Conservation (phyloP, 2,113 vertebrate genomes). For the Pseudorectes ferrugineus region DNA sequence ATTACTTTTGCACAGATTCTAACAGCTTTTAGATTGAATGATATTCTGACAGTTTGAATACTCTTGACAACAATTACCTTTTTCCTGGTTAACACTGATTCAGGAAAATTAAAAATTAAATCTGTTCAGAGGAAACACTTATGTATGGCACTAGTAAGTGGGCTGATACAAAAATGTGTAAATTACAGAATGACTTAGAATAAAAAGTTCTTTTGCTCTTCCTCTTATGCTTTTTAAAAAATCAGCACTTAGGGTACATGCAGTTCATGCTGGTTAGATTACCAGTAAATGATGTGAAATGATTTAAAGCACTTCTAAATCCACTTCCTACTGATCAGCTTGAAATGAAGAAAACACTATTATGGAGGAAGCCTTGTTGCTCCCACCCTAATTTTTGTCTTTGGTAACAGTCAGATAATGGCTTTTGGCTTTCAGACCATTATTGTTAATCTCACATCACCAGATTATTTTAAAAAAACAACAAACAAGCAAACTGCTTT, state of each 20-base stretch:
- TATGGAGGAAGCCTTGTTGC: conserved; percentile 21
- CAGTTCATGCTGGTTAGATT: conserved; percentile 50
- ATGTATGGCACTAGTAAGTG: conserved; percentile 71
- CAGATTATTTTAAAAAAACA: background rate
- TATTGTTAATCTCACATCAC: background rate
- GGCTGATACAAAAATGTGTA: conserved; percentile 69
- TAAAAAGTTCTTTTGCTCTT: conserved; percentile 66
- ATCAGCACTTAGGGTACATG: conserved; percentile 45
- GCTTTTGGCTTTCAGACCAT: background rate
- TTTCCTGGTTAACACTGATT: conserved; percentile 81
- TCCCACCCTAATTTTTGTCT: conserved; percentile 20
- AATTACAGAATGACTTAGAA: conserved; percentile 67
- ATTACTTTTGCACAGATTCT: conserved; percentile 84
- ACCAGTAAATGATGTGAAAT: conserved; percentile 55
- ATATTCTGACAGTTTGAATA: conserved; percentile 85
- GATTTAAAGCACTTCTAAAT: conserved; percentile 41
- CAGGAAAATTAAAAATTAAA: conserved; percentile 82
- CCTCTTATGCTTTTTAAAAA: conserved; percentile 47
- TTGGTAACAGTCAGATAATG: background rate
- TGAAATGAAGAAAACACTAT: conserved; percentile 36
- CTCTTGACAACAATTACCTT: conserved; percentile 83
- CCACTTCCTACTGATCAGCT: conserved; percentile 54
- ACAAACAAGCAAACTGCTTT: background rate
- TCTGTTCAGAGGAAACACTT: conserved; percentile 75
- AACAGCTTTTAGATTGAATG: conserved; percentile 82